A percentile compares a stretch with the other conserved stretches of the same genome.
Conservation (phyloP, 2,113 vertebrate species). For the Ceuthmochares aereus region DNA sequence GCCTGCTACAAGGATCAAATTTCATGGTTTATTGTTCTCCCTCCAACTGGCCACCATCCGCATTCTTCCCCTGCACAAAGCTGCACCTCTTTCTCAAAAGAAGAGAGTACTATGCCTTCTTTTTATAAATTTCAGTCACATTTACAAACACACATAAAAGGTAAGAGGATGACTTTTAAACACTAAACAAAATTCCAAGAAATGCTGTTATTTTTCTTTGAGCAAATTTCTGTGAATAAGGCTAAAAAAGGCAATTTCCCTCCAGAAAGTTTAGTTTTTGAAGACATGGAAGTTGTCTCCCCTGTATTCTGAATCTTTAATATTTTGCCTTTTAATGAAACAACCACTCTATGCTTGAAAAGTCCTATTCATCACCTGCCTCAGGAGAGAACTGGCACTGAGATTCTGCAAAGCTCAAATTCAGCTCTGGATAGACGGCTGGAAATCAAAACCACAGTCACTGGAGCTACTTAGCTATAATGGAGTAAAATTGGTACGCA, state of each 20-base stretch:
- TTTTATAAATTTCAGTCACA: conserved; percentile 30
- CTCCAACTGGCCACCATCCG: conserved; percentile 71
- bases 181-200: not conserved
- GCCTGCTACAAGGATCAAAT: conserved; percentile 72
- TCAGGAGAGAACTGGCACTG: not conserved
- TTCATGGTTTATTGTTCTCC: conserved; percentile 75
- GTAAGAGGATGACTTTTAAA: not conserved
- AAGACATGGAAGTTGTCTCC: not conserved
- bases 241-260: not conserved
- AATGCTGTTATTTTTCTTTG: not conserved
- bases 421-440: not conserved
- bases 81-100: conserved; percentile 53
- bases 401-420: not conserved
- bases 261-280: not conserved
- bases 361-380: conserved; percentile 5
- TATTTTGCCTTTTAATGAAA: not conserved
- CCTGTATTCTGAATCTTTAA: not conserved
- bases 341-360: not conserved
- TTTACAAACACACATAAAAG: conserved; percentile 29
- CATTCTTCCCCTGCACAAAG: conserved; percentile 58
- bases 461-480: not conserved
- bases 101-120: conserved; percentile 2
- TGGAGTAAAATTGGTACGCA: not conserved
- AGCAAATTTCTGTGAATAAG: not conserved
- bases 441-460: not conserved